Percentiles rank a stretch among this genome's conserved stretches.
Conservation (phyloP, 2,797 vertebrate genomes). For the Sebastes iracundus region DNA sequence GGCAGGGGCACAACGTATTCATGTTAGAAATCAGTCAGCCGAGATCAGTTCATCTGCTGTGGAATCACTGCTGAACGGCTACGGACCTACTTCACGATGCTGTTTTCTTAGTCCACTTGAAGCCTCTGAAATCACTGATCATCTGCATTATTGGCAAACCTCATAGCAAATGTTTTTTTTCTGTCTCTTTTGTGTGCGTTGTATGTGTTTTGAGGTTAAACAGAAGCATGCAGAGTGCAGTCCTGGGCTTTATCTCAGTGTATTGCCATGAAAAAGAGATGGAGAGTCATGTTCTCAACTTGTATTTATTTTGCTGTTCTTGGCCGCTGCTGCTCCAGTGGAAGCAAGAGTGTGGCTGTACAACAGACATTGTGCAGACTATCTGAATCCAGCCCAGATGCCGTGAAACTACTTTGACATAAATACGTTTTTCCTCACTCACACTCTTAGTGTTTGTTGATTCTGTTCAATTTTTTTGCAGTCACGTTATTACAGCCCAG, state of each 20-base stretch:
- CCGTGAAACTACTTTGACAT: conserved; percentile 34
- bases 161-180: not conserved
- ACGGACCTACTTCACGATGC: not conserved
- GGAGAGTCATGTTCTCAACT: conserved; percentile 63
- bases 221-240: conserved; percentile 35
- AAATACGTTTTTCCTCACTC: conserved; percentile 32
- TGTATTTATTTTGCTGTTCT: conserved; percentile 65
- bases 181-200: conserved; percentile 5
- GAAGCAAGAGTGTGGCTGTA: conserved; percentile 22
- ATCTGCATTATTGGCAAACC: not conserved
- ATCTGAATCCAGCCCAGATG: conserved; percentile 36
- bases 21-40: not conserved
- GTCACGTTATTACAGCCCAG: conserved; percentile 5
- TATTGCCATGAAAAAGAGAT: conserved; percentile 58
- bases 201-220: conserved; percentile 59
- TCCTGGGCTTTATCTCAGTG: conserved; percentile 50
- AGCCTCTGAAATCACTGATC: not conserved
- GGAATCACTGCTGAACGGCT: not conserved
- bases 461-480: conserved; percentile 3
- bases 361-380: conserved; percentile 49
- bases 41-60: not conserved
- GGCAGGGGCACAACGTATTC: not conserved
- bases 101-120: not conserved
- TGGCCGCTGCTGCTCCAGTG: conserved; percentile 29
- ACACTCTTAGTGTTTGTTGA: conserved; percentile 10